phyloP scores from a whole-genome alignment of 2,797 vertebrate genomes.

The Gymnothorax javanicus region DNA sequence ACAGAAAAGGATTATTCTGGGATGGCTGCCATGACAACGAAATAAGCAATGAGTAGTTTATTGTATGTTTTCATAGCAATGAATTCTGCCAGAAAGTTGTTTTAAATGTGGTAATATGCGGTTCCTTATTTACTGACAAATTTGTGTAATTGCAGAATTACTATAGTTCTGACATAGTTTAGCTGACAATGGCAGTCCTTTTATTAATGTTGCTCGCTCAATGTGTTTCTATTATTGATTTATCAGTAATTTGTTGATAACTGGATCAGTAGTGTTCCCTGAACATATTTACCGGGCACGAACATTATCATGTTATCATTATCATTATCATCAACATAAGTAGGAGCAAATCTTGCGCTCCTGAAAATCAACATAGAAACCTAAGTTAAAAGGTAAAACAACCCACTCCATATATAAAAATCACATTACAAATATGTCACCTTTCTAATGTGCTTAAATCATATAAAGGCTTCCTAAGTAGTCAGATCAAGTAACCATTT shows the following conservation, averaged over 20 bases:
- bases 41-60: slow-evolving; percentile 77
- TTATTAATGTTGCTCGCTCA: background rate
- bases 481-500: background rate
- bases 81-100: slow-evolving; percentile 59
- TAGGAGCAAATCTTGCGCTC: background rate
- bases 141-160: background rate
- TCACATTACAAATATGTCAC: background rate
- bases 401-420: background rate
- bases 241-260: background rate
- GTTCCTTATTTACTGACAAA: slow-evolving; percentile 34
- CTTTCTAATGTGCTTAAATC: background rate
- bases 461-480: background rate
- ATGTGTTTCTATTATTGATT: background rate
- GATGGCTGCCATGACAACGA: slow-evolving; percentile 80
- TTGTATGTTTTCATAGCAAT: slow-evolving; percentile 75
- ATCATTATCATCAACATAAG: too few species aligned
- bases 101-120: slow-evolving; percentile 53
- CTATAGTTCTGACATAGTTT: background rate
- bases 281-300: background rate
- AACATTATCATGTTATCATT: too few species aligned
- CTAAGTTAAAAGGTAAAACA: background rate
- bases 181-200: background rate
- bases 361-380: background rate
- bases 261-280: too few species aligned
- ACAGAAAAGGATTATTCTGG: slow-evolving; percentile 75